phyloP scores from a whole-genome alignment of 2,113 vertebrate genomes.

The Pollachius pollachius region DNA sequence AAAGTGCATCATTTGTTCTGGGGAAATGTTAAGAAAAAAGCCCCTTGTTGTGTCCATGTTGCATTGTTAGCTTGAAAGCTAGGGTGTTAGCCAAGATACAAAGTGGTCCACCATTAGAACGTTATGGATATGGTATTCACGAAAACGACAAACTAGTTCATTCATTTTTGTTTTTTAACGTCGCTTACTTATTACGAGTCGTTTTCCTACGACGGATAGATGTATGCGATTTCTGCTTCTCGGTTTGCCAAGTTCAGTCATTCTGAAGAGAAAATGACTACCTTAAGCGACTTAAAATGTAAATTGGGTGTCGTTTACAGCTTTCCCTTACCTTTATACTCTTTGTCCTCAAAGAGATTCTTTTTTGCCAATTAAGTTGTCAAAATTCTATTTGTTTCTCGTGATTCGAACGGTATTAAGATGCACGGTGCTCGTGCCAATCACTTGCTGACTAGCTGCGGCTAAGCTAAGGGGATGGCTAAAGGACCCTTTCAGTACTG shows the following conservation, averaged over 20 bases:
- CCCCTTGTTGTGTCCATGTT: slow-evolving; percentile 30
- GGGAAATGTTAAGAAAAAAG: too few relatives aligned
- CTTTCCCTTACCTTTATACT: slow-evolving; percentile 59
- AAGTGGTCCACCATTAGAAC: background rate
- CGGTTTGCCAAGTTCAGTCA: slow-evolving; percentile 13
- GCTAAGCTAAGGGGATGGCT: slow-evolving; percentile 44
- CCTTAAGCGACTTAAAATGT: slow-evolving; percentile 17
- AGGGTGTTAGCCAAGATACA: slow-evolving; percentile 16
- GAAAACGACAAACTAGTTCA: background rate
- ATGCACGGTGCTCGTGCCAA: slow-evolving; percentile 53
- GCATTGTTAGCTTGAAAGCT: slow-evolving; percentile 67
- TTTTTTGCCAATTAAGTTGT: slow-evolving; percentile 23
- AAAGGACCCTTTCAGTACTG: slow-evolving; percentile 53
- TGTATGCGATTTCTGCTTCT: background rate
- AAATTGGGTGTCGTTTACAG: background rate
- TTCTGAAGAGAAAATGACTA: slow-evolving; percentile 23
- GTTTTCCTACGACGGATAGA: background rate
- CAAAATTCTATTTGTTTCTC: slow-evolving; percentile 29
- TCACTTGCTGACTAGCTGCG: slow-evolving; percentile 55
- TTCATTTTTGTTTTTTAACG: background rate
- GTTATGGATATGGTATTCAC: background rate
- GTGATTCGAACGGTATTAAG: slow-evolving; percentile 48
- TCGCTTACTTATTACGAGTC: too few relatives aligned
- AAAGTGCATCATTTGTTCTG: too few relatives aligned
- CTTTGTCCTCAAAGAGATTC: slow-evolving; percentile 67